A percentile compares a stretch with the other conserved stretches of the same genome.
Conservation (phyloP, 1,140 invertebrate species). For the Temnothorax curvispinosus region DNA sequence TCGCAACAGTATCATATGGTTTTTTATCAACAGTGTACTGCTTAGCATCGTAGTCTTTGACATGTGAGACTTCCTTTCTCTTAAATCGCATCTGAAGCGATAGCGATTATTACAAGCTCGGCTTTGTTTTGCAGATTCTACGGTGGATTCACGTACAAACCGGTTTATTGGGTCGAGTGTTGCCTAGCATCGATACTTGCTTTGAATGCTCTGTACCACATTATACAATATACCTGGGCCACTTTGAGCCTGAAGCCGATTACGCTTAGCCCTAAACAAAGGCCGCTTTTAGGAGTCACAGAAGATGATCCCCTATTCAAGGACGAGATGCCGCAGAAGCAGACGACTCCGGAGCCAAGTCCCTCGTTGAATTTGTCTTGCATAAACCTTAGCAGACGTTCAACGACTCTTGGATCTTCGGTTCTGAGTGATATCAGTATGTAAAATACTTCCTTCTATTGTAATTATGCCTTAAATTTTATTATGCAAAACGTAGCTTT, state of each 20-base stretch:
- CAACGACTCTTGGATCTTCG: conserved; percentile 72
- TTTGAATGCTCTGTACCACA: conserved; percentile 79
- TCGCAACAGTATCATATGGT: conserved; percentile 79
- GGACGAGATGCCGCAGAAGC: conserved; percentile 58
- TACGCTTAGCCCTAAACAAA: conserved; percentile 72
- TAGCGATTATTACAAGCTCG: not conserved
- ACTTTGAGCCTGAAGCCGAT: conserved; percentile 75
- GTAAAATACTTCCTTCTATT: not conserved
- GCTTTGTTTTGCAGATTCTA: conserved; percentile 73
- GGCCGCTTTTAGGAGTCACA: conserved; percentile 77
- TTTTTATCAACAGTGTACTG: conserved; percentile 78
- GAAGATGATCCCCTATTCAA: conserved; percentile 80
- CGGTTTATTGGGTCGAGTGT: conserved; percentile 81
- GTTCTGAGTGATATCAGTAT: conserved; percentile 78
- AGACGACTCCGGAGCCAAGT: conserved; percentile 69
- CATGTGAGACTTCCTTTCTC: conserved; percentile 71
- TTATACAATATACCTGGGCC: conserved; percentile 73
- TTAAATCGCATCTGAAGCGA: not conserved
- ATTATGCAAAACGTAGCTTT: conserved; percentile 1
- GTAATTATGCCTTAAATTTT: not conserved
- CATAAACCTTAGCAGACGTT: conserved; percentile 77
- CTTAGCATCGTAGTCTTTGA: conserved; percentile 78
- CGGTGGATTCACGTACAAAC: conserved; percentile 76
- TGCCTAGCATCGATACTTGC: conserved; percentile 78
- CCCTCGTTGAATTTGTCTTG: conserved; percentile 75